Conservation (phyloP, 2,888 invertebrate species). For the Caenorhabditis sp. region DNA sequence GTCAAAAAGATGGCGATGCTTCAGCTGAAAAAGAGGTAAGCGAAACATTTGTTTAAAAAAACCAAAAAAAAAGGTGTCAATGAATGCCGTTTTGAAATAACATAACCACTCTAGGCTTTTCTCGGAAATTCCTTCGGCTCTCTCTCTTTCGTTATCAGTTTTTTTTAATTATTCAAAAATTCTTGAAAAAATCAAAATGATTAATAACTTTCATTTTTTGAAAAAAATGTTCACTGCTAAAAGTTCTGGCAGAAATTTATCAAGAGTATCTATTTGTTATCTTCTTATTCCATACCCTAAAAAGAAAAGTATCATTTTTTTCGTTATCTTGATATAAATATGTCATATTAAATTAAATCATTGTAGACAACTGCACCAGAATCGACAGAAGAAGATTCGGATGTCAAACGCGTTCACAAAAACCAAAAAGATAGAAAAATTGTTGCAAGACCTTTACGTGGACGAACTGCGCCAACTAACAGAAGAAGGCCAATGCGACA, state of each 20-base stretch:
- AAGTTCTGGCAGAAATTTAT: no score
- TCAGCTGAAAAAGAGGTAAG: conserved; percentile 12
- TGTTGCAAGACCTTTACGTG: background rate
- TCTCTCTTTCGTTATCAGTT: no score
- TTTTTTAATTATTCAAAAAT: no score
- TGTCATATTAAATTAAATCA: background rate
- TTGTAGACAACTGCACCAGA: conserved; percentile 13
- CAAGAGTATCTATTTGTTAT: no score
- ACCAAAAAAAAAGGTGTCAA: no score
- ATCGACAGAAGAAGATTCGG: conserved; percentile 34
- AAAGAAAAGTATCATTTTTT: background rate
- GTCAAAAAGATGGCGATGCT: conserved; percentile 21
- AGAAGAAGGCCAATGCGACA: conserved; percentile 30
- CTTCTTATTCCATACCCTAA: background rate
- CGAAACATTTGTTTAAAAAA: no score
- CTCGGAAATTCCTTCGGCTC: no score
- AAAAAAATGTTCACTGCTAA: no score
- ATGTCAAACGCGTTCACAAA: background rate
- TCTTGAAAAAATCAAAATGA: no score
- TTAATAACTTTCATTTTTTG: no score
- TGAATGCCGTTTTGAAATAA: no score
- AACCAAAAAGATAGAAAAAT: conserved; percentile 17
- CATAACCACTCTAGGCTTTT: no score
- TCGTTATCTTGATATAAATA: background rate
- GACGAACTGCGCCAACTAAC: background rate